Conservation (phyloP, 2,113 vertebrate species). For the Lepus americanus region DNA sequence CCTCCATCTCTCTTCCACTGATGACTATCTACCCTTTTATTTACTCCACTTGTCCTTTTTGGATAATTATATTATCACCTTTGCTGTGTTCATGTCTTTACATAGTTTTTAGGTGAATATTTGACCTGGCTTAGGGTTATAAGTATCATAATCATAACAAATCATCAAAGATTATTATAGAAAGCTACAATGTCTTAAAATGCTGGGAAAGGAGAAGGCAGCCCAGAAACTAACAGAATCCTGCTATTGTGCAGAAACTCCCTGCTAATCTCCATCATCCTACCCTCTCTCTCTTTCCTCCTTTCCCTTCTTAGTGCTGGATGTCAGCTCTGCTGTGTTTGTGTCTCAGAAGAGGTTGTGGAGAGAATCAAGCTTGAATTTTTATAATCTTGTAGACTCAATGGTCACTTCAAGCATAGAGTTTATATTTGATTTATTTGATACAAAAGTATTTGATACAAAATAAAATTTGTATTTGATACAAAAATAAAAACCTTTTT, state of each 20-base stretch:
- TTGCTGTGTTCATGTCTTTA: neutral
- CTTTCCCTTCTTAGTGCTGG: neutral
- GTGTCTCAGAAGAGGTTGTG: neutral
- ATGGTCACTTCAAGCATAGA: neutral
- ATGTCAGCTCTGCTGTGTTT: neutral
- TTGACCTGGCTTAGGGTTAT: neutral
- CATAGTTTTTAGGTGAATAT: neutral
- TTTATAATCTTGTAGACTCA: neutral
- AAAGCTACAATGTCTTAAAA: neutral
- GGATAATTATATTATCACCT: neutral
- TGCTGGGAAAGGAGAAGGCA: neutral
- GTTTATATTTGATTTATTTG: neutral
- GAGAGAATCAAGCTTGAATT: slow-evolving; percentile 8
- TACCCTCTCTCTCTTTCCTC: neutral
- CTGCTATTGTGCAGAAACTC: neutral
- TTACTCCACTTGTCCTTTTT: neutral
- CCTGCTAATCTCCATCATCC: neutral
- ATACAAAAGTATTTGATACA: neutral
- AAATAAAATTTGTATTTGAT: neutral
- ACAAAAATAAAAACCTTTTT: neutral
- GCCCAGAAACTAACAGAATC: neutral
- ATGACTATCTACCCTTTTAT: neutral
- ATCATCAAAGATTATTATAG: neutral
- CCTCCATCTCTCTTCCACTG: neutral
- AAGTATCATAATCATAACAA: slow-evolving; percentile 10